Evolutionary conservation across 2,113 vertebrate species (phyloP).

Genomic region (Phaetusa simplex): DNA sequence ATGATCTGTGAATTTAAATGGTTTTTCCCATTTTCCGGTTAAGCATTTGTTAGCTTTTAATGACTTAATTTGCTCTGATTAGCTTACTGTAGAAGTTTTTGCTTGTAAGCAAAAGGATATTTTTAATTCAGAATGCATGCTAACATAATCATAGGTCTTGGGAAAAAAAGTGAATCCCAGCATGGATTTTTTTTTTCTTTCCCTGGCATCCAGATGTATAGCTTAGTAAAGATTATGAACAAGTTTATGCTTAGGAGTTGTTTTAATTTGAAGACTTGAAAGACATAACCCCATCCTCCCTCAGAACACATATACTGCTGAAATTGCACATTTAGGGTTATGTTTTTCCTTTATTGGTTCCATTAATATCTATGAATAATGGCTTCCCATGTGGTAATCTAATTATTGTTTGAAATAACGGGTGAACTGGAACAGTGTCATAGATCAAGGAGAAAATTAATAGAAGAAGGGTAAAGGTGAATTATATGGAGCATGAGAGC

Average conservation of each 20-base stretch:
- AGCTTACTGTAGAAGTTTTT: background rate
- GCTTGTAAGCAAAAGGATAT: background rate
- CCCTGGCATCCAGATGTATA: background rate
- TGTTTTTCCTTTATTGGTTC: background rate
- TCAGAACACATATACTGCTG: background rate
- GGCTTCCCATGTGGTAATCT: background rate
- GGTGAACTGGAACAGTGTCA: background rate
- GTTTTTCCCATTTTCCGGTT: background rate
- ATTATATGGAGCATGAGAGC: background rate
- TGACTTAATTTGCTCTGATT: background rate
- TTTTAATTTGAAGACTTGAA: background rate
- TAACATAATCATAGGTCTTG: background rate
- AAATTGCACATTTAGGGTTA: background rate
- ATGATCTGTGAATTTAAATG: background rate
- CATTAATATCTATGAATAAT: slow-evolving; percentile 11
- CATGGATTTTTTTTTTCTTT: background rate
- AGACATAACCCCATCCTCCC: background rate
- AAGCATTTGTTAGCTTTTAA: background rate
- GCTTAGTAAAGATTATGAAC: background rate
- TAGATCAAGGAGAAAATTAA: background rate
- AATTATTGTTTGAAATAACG: slow-evolving; percentile 10
- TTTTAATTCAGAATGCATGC: background rate
- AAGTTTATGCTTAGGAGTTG: background rate
- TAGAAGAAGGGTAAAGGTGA: background rate
- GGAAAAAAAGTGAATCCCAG: background rate